phyloP scores from a whole-genome alignment of 2,888 invertebrate species.

The Tetranychus truncatus region DNA sequence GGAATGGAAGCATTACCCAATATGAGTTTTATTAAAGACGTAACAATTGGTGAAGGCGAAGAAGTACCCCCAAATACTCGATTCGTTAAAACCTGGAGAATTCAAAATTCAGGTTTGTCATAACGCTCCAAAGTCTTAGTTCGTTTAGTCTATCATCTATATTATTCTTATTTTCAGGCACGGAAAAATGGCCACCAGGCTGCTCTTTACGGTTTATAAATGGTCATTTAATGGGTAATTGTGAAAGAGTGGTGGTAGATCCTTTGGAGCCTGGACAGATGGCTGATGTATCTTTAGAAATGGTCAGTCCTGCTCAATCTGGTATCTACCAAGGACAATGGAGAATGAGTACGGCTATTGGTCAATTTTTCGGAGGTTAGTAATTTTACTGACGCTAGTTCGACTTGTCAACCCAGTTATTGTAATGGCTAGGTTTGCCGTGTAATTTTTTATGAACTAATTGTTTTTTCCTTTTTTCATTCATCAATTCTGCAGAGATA shows the following conservation, averaged over 20 bases:
- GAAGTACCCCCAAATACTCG: constrained; percentile 51
- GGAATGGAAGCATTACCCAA: constrained; percentile 40
- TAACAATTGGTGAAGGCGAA: constrained; percentile 57
- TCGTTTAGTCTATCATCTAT: background rate
- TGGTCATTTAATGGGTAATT: constrained; percentile 45
- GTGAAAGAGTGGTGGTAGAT: constrained; percentile 44
- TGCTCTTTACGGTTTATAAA: constrained; percentile 54
- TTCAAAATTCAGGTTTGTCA: constrained; percentile 57
- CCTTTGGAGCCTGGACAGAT: constrained; percentile 55
- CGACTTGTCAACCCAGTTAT: background rate
- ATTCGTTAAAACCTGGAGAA: constrained; percentile 69
- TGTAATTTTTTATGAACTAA: too few species aligned
- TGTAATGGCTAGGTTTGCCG: too few species aligned
- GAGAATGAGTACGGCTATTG: constrained; percentile 67
- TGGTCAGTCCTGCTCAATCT: constrained; percentile 53
- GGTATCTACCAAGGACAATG: constrained; percentile 71
- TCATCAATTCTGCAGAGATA: constrained; percentile 53
- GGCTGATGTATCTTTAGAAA: constrained; percentile 54
- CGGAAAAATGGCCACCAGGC: constrained; percentile 62
- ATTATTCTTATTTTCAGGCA: constrained; percentile 31
- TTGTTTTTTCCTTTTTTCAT: too few species aligned
- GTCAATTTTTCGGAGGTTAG: constrained; percentile 77
- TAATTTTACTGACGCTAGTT: constrained; percentile 3
- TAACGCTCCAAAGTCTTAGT: background rate
- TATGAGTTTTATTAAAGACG: constrained; percentile 54